phyloP scores from a whole-genome alignment of 2,797 vertebrate genomes.

The Varecia variegata region DNA sequence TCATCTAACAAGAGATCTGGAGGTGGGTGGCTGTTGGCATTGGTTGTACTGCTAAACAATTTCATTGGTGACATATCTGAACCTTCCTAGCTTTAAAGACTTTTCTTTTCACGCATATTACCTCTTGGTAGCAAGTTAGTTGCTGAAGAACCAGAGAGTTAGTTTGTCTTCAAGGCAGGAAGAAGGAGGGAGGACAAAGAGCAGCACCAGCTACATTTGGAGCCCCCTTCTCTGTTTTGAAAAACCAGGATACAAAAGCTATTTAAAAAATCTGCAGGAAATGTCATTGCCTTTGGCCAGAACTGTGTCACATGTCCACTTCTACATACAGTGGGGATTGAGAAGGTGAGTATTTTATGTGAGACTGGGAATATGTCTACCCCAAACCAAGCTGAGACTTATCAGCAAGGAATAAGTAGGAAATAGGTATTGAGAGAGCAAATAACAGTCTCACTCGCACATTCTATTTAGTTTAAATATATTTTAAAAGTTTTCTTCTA shows the following conservation, averaged over 20 bases:
- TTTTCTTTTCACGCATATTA: neutral
- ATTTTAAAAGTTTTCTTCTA: neutral
- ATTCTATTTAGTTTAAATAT: neutral
- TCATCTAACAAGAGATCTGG: neutral
- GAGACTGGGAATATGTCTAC: neutral
- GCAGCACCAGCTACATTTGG: neutral
- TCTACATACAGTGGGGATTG: neutral
- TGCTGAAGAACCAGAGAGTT: neutral
- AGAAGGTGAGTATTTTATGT: neutral
- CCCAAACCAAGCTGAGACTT: neutral
- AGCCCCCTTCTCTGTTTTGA: neutral
- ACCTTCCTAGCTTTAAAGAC: neutral
- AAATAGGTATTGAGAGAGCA: neutral
- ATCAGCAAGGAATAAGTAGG: neutral
- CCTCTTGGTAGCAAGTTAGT: neutral
- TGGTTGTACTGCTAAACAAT: neutral
- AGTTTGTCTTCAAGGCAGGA: neutral
- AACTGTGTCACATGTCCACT: neutral
- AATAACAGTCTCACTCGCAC: neutral
- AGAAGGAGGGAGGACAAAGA: neutral
- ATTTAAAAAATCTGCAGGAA: neutral
- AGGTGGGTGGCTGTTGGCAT: neutral
- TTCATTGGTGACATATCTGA: neutral
- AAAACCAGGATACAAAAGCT: neutral
- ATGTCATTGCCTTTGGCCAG: neutral